Base-by-base conservation (phyloP, 2,113 vertebrate genomes). In the Rafetus swinhoei region DNA sequence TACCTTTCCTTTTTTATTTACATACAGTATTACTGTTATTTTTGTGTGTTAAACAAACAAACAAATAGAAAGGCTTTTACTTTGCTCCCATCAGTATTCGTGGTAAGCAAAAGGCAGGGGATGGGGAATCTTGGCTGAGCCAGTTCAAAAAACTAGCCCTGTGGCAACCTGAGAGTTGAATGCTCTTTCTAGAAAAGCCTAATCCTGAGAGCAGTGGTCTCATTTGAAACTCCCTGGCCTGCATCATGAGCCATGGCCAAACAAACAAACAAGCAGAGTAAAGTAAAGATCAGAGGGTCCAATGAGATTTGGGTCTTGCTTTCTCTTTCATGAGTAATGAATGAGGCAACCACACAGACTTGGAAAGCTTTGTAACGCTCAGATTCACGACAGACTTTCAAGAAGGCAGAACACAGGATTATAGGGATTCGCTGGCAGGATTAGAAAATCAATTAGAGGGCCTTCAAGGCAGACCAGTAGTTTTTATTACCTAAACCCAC, bases 251-350 rank as follows among this genome's bases (percentile, higher is more conserved):
- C 93, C 97, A 92, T 76, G 92, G 95, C 93, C 97, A 96, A 95
- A 95, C 90, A 97, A 98, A 97, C 96, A 97, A 98, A 97, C 93
- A 97, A 97, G 96, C 76, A 95, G 93, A 93, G 53, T 84, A 95
- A 96, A 97, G 95, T 90, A 97, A 97, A 98, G 95, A 97, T 96
- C 94, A 97, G 94, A 95, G 91, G 45, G 88, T 90, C 96, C 89
- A 8, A 89, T 86, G 97, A 96, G 97, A 97, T 92, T 94, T 10
- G 62, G 85, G 92, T 95, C 97, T 97, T 2, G 65, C 94, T 96
- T 92, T 97, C 89, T 96, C 95, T 98, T 98, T 97, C 94, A 96
- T 97, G 95, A 97, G 94, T 94, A 95, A 98, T 97, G 97, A 97
- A 98, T 96, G 95, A 93, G 84, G 92, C 72, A 94, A 98, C 97